Conservation (phyloP, 2,797 vertebrate genomes). For the Meriones psammophilus region DNA sequence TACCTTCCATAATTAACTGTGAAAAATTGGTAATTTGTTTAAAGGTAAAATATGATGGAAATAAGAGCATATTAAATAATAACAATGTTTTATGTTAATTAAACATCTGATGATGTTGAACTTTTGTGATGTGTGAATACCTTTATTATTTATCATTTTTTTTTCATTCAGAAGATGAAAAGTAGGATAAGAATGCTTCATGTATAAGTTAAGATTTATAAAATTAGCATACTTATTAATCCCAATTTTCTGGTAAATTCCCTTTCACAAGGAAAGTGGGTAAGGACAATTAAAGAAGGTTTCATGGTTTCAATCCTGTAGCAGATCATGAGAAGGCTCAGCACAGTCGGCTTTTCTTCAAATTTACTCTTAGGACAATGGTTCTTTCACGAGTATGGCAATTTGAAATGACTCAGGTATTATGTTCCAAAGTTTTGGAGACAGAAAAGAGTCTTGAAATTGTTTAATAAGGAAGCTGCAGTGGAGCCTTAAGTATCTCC, state of each 20-base stretch:
- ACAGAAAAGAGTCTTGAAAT: slow-evolving; percentile 57
- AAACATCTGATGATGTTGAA: slow-evolving; percentile 26
- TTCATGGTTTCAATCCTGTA: not conserved
- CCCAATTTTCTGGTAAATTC: not conserved
- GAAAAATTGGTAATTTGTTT: not conserved
- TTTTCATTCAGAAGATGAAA: slow-evolving; percentile 35
- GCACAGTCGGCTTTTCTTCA: not conserved
- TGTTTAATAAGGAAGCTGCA: not conserved
- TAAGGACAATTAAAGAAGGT: slow-evolving; percentile 40
- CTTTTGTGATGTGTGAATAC: not conserved
- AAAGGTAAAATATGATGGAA: slow-evolving; percentile 41
- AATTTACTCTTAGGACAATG: not conserved
- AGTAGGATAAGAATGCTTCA: not conserved
- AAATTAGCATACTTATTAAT: not conserved
- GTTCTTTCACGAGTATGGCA: slow-evolving; percentile 8
- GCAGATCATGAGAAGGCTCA: not conserved
- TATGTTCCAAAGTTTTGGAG: slow-evolving; percentile 18
- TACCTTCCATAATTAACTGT: not conserved
- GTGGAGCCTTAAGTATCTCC: not conserved
- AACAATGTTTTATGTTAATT: not conserved
- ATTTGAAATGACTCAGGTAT: slow-evolving; percentile 44
- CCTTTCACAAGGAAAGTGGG: not conserved
- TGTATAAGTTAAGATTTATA: not conserved
- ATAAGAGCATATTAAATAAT: slow-evolving; percentile 20
- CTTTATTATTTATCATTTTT: slow-evolving; percentile 3